These are phyloP conservation scores for Eustalomyia histrio DNA, from an alignment of 2,888 invertebrate species.

Conservation along the genomic window DNA sequence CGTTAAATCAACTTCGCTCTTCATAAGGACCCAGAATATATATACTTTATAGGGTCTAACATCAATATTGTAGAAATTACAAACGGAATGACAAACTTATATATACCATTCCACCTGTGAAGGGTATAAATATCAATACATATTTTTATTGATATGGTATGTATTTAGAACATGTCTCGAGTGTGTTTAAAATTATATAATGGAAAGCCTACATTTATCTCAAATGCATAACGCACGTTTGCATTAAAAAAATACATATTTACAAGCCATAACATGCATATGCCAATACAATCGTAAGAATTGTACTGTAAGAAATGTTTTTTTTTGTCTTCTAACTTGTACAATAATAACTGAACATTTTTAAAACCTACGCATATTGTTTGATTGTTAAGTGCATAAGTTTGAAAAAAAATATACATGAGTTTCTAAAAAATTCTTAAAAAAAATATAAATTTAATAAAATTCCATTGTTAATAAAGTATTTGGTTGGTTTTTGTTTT, in stretches of 20 bases:
- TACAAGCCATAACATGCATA: constrained; percentile 4
- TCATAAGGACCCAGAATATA: too few relatives aligned
- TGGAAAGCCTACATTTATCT: background rate
- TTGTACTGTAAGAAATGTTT: constrained; percentile 6
- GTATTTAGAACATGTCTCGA: too few relatives aligned
- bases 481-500: background rate
- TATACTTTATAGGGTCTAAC: too few relatives aligned
- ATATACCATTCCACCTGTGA: too few relatives aligned
- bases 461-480: constrained; percentile 12
- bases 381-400: background rate
- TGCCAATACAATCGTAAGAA: background rate
- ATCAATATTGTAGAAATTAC: too few relatives aligned
- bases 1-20: too few relatives aligned
- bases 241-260: background rate
- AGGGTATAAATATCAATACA: too few relatives aligned
- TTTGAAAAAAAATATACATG: background rate
- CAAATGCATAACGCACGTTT: constrained; percentile 6
- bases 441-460: constrained; percentile 12
- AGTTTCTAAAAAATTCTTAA: background rate
- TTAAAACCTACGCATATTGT: background rate
- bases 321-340: background rate
- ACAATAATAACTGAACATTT: constrained; percentile 2
- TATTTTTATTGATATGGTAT: too few relatives aligned
- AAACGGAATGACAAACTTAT: too few relatives aligned
- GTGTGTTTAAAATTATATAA: too few relatives aligned